Conservation (phyloP, 2,113 vertebrate species). For the Tenrec ecaudatus region DNA sequence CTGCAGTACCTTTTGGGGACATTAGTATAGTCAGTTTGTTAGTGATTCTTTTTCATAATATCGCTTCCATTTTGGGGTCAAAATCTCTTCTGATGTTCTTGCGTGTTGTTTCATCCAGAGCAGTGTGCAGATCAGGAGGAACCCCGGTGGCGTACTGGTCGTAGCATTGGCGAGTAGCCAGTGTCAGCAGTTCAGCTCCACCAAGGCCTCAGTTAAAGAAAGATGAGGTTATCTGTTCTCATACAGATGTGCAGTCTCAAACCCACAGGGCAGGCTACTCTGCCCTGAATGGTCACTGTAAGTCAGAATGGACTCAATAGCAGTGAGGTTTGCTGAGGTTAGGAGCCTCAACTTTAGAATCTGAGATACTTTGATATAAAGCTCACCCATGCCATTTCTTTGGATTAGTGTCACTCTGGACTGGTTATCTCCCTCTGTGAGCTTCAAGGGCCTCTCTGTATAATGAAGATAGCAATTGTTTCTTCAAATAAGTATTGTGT, state of each 20-base stretch:
- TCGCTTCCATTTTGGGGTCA: neutral
- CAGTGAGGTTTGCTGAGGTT: neutral
- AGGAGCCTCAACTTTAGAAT: neutral
- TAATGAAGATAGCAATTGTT: neutral
- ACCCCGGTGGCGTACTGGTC: too few relatives aligned
- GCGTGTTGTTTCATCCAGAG: neutral
- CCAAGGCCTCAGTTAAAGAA: too few relatives aligned
- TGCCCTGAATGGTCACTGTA: too few relatives aligned
- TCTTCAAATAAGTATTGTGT: neutral
- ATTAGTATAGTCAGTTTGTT: slow-evolving; percentile 1
- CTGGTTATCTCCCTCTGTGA: neutral
- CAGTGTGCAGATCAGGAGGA: too few relatives aligned
- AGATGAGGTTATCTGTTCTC: too few relatives aligned
- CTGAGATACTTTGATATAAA: neutral
- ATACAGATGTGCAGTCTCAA: too few relatives aligned
- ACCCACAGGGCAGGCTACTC: too few relatives aligned
- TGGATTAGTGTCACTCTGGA: slow-evolving; percentile 5
- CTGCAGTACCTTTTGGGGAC: neutral
- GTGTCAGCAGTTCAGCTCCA: too few relatives aligned
- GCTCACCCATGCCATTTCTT: neutral
- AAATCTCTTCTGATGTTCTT: neutral
- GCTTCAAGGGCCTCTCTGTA: neutral
- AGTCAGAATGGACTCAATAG: too few relatives aligned
- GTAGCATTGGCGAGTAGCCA: too few relatives aligned
- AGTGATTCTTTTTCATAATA: neutral